phyloP scores from a whole-genome alignment of 2,113 vertebrate genomes.

The Phasianus colchicus region DNA sequence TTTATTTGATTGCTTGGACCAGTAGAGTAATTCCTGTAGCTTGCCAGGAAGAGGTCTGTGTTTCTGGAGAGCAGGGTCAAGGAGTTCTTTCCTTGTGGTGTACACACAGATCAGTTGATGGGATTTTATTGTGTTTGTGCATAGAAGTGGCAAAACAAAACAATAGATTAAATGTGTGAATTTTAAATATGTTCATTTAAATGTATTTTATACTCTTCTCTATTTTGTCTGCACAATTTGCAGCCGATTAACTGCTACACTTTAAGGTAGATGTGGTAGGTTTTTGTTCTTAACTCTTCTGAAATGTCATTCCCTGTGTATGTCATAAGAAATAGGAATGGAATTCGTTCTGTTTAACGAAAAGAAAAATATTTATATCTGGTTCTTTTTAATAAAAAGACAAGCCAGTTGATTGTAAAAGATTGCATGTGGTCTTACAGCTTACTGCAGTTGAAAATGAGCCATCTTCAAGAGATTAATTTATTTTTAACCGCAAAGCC shows the following conservation, averaged over 20 bases:
- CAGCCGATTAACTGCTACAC: background rate
- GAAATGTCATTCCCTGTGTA: background rate
- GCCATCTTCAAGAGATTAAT: constrained; percentile 47
- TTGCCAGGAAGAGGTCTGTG: constrained; percentile 52
- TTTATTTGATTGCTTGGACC: constrained; percentile 41
- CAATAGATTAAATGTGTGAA: background rate
- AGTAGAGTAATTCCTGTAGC: background rate
- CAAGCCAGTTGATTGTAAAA: constrained; percentile 44
- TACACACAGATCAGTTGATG: background rate
- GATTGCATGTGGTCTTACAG: constrained; percentile 38
- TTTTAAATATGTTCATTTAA: background rate
- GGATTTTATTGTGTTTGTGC: background rate
- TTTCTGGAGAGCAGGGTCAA: constrained; percentile 53
- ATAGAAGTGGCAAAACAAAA: background rate
- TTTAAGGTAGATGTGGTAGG: background rate
- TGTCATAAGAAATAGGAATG: constrained; percentile 34
- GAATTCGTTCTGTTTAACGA: constrained; percentile 67
- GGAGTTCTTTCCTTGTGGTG: constrained; percentile 37
- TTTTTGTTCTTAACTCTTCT: background rate
- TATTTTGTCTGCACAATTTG: background rate
- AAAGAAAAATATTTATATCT: constrained; percentile 72
- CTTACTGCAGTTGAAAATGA: constrained; percentile 52
- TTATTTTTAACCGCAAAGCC: constrained; percentile 49
- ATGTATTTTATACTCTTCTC: background rate
- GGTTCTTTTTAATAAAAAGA: constrained; percentile 61